Conservation (phyloP, 2,113 vertebrate genomes). For the Cephalopterus ornatus region DNA sequence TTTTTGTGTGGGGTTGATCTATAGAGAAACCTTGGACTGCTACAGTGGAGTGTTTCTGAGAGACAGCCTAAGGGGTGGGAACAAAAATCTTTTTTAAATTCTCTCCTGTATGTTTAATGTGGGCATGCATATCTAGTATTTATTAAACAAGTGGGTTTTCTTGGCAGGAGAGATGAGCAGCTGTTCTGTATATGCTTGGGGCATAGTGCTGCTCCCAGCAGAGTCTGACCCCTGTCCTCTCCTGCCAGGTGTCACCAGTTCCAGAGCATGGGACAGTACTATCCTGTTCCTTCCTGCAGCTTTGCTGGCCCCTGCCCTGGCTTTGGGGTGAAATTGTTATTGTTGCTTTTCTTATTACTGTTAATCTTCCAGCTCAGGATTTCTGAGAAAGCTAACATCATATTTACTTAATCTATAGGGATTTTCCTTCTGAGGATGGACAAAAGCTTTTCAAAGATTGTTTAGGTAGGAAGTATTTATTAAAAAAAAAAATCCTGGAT, state of each 20-base stretch:
- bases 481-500: background rate
- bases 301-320: background rate
- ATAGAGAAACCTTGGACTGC: background rate
- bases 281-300: background rate
- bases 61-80: background rate
- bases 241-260: background rate
- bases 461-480: background rate
- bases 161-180: background rate
- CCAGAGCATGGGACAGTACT: background rate
- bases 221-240: background rate
- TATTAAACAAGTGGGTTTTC: background rate
- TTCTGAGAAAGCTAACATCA: background rate
- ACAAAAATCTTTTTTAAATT: background rate
- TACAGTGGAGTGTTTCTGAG: background rate
- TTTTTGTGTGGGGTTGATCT: background rate
- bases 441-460: background rate
- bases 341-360: background rate
- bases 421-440: background rate
- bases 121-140: background rate
- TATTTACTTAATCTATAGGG: background rate
- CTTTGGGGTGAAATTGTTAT: background rate
- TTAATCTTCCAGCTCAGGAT: background rate
- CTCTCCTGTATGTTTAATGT: background rate
- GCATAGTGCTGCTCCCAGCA: background rate
- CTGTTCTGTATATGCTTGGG: background rate